Conservation (phyloP, 2,797 vertebrate species). For the Xiphorhynchus erythropygius region DNA sequence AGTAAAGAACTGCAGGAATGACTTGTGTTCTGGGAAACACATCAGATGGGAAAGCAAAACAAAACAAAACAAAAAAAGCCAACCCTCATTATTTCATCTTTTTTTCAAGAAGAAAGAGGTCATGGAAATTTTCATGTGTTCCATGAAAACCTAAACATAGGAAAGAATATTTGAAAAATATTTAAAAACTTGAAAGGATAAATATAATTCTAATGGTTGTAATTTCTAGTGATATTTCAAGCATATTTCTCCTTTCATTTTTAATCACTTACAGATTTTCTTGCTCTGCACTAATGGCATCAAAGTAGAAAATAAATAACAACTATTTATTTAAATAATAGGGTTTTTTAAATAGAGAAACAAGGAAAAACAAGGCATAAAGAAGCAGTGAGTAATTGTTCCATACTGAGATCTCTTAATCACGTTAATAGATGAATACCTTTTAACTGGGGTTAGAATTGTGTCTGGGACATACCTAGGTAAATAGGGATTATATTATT, state of each 20-base stretch:
- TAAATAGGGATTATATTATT: background rate
- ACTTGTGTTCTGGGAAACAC: background rate
- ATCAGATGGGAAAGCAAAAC: background rate
- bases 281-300: background rate
- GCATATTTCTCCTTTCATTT: background rate
- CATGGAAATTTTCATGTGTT: background rate
- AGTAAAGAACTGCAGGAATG: background rate
- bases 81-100: no score
- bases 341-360: background rate
- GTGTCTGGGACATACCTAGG: background rate
- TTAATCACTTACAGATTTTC: background rate
- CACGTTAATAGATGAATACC: background rate
- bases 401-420: background rate
- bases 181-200: background rate
- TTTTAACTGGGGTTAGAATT: background rate
- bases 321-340: background rate
- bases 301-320: background rate
- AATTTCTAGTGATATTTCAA: background rate
- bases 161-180: background rate
- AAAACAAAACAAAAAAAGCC: background rate
- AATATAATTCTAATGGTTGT: background rate
- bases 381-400: background rate
- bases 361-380: background rate
- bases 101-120: background rate
- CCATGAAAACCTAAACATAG: background rate